Conservation (phyloP, 1,140 invertebrate genomes). For the Aphaenogaster floridana region DNA sequence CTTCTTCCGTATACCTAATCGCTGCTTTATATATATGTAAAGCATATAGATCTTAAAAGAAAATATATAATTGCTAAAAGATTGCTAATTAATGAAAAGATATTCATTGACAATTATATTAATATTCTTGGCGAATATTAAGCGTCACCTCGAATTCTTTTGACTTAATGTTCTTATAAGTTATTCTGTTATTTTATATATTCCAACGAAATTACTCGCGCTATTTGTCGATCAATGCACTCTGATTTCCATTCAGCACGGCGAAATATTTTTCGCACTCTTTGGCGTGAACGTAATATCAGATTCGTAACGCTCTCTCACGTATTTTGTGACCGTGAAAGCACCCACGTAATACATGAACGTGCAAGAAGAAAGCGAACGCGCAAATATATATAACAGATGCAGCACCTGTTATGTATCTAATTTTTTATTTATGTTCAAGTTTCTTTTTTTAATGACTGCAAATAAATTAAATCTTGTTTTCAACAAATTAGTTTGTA, state of each 20-base stretch:
- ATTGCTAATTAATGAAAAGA: background rate
- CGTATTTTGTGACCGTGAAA: conserved; percentile 69
- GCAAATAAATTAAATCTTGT: background rate
- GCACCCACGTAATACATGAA: conserved; percentile 13
- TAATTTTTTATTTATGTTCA: background rate
- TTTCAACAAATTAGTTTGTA: background rate
- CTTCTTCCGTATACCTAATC: conserved; percentile 7
- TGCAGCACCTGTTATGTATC: conserved; percentile 36
- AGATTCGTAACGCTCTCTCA: conserved; percentile 29
- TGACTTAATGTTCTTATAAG: background rate
- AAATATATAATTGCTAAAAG: background rate
- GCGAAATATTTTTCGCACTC: conserved; percentile 16
- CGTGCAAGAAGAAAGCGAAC: conserved; percentile 10
- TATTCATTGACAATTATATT: background rate
- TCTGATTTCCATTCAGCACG: background rate
- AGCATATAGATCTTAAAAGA: background rate
- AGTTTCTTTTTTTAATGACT: background rate
- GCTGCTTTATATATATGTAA: background rate
- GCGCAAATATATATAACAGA: conserved; percentile 61
- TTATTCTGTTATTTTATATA: conserved; percentile 6
- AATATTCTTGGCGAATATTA: background rate
- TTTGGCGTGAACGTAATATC: conserved; percentile 26
- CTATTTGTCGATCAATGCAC: conserved; percentile 21
- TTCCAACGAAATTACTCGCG: background rate
- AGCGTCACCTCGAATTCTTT: background rate